Base-by-base conservation (phyloP, 2,888 invertebrate species). In the Bembecia ichneumoniformis region DNA sequence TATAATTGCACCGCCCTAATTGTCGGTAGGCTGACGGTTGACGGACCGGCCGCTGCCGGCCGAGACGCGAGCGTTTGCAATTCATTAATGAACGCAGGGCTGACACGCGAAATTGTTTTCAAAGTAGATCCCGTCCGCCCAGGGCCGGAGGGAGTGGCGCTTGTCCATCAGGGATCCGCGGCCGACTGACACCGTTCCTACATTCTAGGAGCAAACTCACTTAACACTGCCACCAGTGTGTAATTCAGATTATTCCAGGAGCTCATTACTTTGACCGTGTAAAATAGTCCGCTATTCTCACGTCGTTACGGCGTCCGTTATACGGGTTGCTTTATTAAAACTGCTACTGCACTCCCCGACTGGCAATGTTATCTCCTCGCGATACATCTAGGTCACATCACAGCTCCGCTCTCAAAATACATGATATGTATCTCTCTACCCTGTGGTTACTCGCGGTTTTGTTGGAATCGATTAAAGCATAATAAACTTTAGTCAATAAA, bases 1-100 rank as follows among this genome's bases (percentile, higher is more conserved):
- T 69, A 75, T 82, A 79, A 83, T 84, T 82, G 80, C 79, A 68
- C 68, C 77, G 86, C 75, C 82, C 84, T 82, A 81, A 81, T 83
- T 83, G 80, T 77, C 51, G 58, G 64, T 63, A 60, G 64, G 56
- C 64, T 60, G 74, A 69, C 68, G 70, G 66, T 68, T 73, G 78
- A 74, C 67, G 68, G 70, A 68, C 69, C 66, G 66, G 66, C 65
- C 59, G 59, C 58, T 52, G 47, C 28, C 49, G 43, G 47, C 35
- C 43, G 13, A 35, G 47, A 48, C 56, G 71, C 76, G 69, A 72
- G 73, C 71, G 71, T 74, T 77, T 77, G 77, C 80, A 75, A 80
- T 80, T 78, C 76, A 81, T 77, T 79, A 78, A 63, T 57, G 59
- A 61, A 63, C 62, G 63, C 59, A 67, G 66, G 66, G 62, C 70